Conservation (phyloP, 2,797 vertebrate species). For the Hoplostethus mediterraneus region DNA sequence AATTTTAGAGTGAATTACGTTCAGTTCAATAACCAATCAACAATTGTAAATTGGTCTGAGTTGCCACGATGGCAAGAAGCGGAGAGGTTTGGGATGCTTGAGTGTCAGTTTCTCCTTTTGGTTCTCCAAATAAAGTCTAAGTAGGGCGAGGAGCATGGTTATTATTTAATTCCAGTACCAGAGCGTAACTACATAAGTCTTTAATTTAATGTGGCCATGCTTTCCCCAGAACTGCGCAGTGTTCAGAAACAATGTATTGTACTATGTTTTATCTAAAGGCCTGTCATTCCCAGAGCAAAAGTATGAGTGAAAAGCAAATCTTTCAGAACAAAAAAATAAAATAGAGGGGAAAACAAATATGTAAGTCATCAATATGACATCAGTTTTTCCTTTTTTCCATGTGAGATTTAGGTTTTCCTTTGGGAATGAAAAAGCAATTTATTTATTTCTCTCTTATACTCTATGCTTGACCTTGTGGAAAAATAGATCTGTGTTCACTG, state of each 20-base stretch:
- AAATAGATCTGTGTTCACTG: constrained; percentile 50
- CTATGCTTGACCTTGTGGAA: constrained; percentile 67
- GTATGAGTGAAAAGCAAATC: not conserved
- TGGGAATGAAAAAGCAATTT: constrained; percentile 65
- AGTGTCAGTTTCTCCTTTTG: not conserved
- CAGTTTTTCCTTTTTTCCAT: constrained; percentile 18
- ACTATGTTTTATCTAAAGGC: not conserved
- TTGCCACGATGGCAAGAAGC: not conserved
- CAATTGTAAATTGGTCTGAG: not conserved
- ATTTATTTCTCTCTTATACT: constrained; percentile 28
- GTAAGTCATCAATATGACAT: constrained; percentile 21
- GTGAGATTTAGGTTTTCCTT: constrained; percentile 41
- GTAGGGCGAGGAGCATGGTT: not conserved
- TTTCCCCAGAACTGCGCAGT: not conserved
- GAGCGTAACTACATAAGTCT: not conserved
- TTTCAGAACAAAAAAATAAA: constrained; percentile 4
- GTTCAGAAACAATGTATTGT: not conserved
- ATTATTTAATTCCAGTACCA: too few species aligned
- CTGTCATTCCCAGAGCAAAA: not conserved
- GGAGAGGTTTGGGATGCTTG: not conserved
- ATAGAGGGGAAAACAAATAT: constrained; percentile 6
- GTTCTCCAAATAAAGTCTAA: not conserved
- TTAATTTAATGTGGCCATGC: not conserved
- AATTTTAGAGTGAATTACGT: constrained; percentile 34
- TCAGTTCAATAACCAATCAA: constrained; percentile 21